Base-by-base conservation (phyloP, 2,888 invertebrate species). In the Apotomis turbidana region DNA sequence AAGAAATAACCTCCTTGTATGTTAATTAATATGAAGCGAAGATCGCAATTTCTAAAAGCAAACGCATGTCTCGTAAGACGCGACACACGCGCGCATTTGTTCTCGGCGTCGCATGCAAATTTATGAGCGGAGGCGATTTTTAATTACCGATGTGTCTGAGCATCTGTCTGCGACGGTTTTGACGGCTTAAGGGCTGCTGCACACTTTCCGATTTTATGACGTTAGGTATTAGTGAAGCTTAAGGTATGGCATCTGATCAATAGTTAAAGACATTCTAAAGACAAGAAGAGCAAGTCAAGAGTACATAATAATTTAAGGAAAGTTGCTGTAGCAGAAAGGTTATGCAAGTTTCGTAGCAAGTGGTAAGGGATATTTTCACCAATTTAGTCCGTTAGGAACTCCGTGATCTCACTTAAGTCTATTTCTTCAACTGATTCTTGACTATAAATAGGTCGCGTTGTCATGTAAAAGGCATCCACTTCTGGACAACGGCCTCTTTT, bases 111-210 rank as follows among this genome's bases (percentile, higher is more conserved):
- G 63, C 81, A 88, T 89, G 89, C 85, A 88, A 89, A 90, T 89
- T 86, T 82, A 85, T 78, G 85, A 85, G 82, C 79, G 85, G 85
- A 84, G 84, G 87, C 87, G 90, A 91, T 93, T 93, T 93, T 93
- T 93, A 93, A 93, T 93, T 91, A 91, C 88, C 81, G 82, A 79
- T 82, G 83, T 85, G 90, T 90, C 91, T 91, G 87, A 89, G 89
- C 87, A 86, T 88, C 87, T 86, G 91, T 91, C 91, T 91, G 83
- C 86, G 86, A 78, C 79, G 74, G 77, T 76, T 69, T 75, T 54
- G 62, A 64, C 64, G 54, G 52, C 49, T 66, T 64, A 59, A 68
- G 76, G 74, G 77, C 72, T 68, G 74, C 71, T 74, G 68, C 71
- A 57, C 57, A 62, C 67, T 55, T 74, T 74, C 72, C 71, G 78